Evolutionary conservation across 2,888 invertebrate species (phyloP), one percentile per base, ranked within the genome.

Genomic region (Nudaria mundana): DNA sequence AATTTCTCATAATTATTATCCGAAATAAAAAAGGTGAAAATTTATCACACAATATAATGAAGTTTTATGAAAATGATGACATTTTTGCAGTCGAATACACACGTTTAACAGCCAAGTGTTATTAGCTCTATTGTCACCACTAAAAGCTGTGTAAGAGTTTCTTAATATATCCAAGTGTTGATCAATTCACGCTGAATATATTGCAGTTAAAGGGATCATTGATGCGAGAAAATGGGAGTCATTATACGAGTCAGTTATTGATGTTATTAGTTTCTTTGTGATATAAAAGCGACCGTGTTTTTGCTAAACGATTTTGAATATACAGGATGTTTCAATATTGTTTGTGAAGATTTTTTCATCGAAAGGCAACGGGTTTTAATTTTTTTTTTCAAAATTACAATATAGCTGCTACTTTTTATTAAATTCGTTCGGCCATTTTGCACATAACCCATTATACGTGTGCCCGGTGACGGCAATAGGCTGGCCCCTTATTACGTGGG

Each of bases 251-350:
- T 61, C 59, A 41, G 63, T 71, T 76, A 73, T 75, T 67, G 70
- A 75, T 74, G 67, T 67, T 78, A 79, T 79, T 78, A 74, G 64
- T 47, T 53, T 65, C 57, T 70, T 82, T 84, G 77, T 82, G 64
- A 54, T 61, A 58, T 68, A 66, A 72, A 60, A 65, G 56, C 71
- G 61, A 70, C 65, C 62, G 67, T 65, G 66, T 71, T 71, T 65
- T 63, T 59, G 65, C 64, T 73, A 72, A 78, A 76, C 62, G 70
- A 58, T 71, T 61, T 57, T 46, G n/a, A 7, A 52, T 51, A 45
- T 75, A 84, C 66, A 78, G 74, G 56, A 0, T 73, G 81, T 3
- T 52, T 26, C 3, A 8, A 20, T 23, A 8, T 12, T 23, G 1
- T 14, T 32, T n/a, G n/a, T n/a, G n/a, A n/a, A n/a, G n/a, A n/a